phyloP scores from a whole-genome alignment of 2,113 vertebrate species.

The Notarius quadriscutis region DNA sequence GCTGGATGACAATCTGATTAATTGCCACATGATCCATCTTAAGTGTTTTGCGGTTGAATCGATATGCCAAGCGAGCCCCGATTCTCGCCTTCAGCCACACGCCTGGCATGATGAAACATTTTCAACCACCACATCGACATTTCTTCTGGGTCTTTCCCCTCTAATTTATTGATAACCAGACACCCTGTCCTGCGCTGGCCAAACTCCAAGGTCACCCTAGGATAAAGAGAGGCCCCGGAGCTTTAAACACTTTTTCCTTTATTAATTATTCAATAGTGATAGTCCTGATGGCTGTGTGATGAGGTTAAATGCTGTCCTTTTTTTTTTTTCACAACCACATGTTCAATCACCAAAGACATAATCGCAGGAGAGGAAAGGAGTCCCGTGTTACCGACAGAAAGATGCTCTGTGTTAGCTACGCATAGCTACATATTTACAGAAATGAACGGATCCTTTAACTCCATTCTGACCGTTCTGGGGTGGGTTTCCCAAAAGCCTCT shows the following conservation, averaged over 20 bases:
- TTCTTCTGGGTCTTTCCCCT: conserved; percentile 11
- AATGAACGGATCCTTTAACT: neutral
- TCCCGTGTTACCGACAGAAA: neutral
- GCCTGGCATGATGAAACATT: conserved; percentile 38
- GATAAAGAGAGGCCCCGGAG: neutral
- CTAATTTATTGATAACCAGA: conserved; percentile 49
- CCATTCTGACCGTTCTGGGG: no score
- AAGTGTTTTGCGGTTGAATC: conserved; percentile 41
- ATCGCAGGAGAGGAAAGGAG: neutral
- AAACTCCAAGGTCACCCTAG: conserved; percentile 45
- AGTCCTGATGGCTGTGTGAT: conserved; percentile 35
- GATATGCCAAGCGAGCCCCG: conserved; percentile 24
- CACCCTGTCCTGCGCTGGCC: neutral
- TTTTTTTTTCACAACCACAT: neutral
- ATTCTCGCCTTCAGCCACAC: neutral
- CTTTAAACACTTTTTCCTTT: neutral
- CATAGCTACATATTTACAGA: neutral
- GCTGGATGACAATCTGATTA: conserved; percentile 33
- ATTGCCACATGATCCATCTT: conserved; percentile 32
- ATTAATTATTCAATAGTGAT: conserved; percentile 11
- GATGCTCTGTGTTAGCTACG: neutral
- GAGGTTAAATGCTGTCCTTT: conserved; percentile 25
- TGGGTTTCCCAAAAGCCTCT: no score
- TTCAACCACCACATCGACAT: conserved; percentile 23
- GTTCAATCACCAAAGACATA: neutral